Percentiles rank a stretch among this genome's conserved stretches.
Conservation (phyloP, 2,888 invertebrate genomes). For the Acronicta psi region DNA sequence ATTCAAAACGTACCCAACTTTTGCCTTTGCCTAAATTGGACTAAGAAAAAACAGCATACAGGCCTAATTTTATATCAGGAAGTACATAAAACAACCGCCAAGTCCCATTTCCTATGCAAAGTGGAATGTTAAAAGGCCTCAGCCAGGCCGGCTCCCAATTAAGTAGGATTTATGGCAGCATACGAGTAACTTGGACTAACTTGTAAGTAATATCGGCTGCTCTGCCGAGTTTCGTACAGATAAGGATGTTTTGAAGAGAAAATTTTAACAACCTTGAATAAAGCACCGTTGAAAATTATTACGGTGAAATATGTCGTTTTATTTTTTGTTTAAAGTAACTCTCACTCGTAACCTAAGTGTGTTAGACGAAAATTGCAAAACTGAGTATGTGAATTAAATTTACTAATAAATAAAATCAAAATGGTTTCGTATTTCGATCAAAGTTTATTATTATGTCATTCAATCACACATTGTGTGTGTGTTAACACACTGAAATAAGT, state of each 20-base stretch:
- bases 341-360: too few species aligned
- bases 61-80: neutral
- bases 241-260: neutral
- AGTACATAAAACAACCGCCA: conserved; percentile 20
- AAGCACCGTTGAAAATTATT: neutral
- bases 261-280: neutral
- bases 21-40: too few species aligned
- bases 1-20: too few species aligned
- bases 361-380: too few species aligned
- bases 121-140: conserved; percentile 43
- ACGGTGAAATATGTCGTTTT: neutral
- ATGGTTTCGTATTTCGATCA: too few species aligned
- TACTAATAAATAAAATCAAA: too few species aligned
- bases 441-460: too few species aligned
- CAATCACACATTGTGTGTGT: too few species aligned
- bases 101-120: conserved; percentile 36
- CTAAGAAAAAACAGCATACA: neutral
- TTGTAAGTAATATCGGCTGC: conserved; percentile 42
- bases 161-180: conserved; percentile 59
- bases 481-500: neutral
- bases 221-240: conserved; percentile 10
- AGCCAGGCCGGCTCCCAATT: conserved; percentile 51
- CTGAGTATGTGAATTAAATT: too few species aligned
- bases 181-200: conserved; percentile 39
- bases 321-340: too few species aligned